Base-by-base conservation (phyloP, 2,113 vertebrate genomes). In the Hypomesus transpacificus region DNA sequence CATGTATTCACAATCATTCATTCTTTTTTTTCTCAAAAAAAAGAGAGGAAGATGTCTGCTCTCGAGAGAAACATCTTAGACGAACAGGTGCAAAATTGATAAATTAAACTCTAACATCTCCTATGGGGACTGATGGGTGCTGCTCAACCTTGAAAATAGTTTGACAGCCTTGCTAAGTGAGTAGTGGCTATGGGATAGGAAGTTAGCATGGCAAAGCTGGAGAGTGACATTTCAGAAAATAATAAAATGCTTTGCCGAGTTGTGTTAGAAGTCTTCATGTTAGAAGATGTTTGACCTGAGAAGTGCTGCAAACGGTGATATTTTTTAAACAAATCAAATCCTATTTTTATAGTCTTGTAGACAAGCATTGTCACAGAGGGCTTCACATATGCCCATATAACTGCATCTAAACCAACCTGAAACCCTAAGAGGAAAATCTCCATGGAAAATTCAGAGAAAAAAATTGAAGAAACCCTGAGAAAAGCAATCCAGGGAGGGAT, bases 71-170 rank as follows among this genome's bases (percentile, higher is more conserved):
- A 61, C 26, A 31, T 71, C 51, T 68, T 51, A 58, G 70, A 80
- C 39, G 71, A 79, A 75, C 26, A 82, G 64, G 52, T 73, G 53
- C 60, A 69, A 70, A 73, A 58, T 24, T 62, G 74, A 69, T 61
- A 63, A 71, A 79, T 69, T 74, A 68, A 70, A 46, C 17, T 24
- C 24, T 20, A 73, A 66, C 31, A 67, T 75, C 70, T 80, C 77
- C 54, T 66, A 66, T 24, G 67, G 66, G 78, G 70, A 66, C 21
- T 57, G 70, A 59, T 21, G 21, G 18, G 68, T 74, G 65, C 67
- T 67, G 64, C 57, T 78, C 77, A 80, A 82, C 70, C 80, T 80
- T 84, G 73, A 84, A 75, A 82, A 51, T 81, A 61, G 73, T 62
- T 75, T 78, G 77, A 80, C 69, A 82, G 63, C 70, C 20, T 65